phyloP scores from a whole-genome alignment of 2,113 vertebrate genomes.

The Tragulus kanchil region DNA sequence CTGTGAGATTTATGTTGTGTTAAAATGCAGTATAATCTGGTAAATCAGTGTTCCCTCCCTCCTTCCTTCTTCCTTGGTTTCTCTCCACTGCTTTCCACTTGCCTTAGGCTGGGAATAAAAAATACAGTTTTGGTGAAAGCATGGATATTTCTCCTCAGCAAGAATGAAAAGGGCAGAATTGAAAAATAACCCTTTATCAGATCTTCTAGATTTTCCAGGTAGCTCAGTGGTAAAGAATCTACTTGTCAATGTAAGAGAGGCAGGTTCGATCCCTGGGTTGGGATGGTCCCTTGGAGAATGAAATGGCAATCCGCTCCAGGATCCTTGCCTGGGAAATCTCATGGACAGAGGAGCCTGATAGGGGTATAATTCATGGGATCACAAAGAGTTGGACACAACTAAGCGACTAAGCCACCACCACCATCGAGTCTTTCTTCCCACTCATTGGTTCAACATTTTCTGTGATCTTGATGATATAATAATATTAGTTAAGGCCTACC shows the following conservation, averaged over 20 bases:
- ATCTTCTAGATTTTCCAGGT: not conserved
- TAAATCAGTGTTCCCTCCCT: conserved; percentile 37
- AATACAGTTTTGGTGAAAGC: not conserved
- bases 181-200: not conserved
- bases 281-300: not conserved
- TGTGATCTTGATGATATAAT: not conserved
- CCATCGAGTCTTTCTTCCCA: not conserved
- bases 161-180: conserved; percentile 28
- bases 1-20: conserved; percentile 81
- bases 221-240: not conserved
- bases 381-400: not conserved
- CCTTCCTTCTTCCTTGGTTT: conserved; percentile 41
- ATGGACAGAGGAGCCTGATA: not conserved
- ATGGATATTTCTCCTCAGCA: conserved; percentile 1
- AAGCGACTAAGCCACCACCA: not conserved
- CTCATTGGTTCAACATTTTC: not conserved
- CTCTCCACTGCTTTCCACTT: not conserved
- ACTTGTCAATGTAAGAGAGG: not conserved
- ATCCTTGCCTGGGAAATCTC: not conserved
- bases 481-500: not conserved
- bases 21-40: conserved; percentile 83
- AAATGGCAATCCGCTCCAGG: not conserved
- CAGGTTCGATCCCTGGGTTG: not conserved
- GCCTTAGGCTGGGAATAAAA: conserved; percentile 46
- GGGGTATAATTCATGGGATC: not conserved